Percentiles rank a stretch among this genome's conserved stretches.
Evolutionary conservation across 1,140 invertebrate genomes (phyloP).

Genomic region (Armadillidium nasatum): DNA sequence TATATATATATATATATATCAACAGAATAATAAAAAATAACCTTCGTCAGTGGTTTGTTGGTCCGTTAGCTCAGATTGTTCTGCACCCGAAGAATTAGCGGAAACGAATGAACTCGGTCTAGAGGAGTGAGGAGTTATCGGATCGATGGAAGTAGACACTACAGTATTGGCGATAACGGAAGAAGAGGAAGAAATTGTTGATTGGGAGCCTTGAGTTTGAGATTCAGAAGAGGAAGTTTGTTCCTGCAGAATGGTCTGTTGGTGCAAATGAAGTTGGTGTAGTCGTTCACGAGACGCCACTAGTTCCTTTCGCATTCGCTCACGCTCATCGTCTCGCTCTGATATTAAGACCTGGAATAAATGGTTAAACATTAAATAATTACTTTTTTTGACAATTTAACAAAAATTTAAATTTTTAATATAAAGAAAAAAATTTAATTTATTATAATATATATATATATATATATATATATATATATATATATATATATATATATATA

Average conservation of each 20-base stretch:
- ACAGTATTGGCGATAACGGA: not conserved
- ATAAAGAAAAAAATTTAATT: not conserved
- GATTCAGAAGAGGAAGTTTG: conserved; percentile 16
- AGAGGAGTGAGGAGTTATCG: conserved; percentile 32
- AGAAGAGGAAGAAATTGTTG: conserved; percentile 24
- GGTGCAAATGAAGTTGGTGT: conserved; percentile 52
- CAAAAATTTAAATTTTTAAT: not conserved
- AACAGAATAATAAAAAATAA: not conserved
- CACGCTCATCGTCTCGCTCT: conserved; percentile 68
- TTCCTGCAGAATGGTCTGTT: conserved; percentile 20
- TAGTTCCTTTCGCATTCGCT: conserved; percentile 65
- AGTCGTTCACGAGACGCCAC: conserved; percentile 65
- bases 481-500: too few relatives aligned
- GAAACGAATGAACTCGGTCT: conserved; percentile 38
- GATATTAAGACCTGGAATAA: conserved; percentile 62
- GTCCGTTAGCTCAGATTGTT: conserved; percentile 35
- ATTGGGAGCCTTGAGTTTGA: conserved; percentile 6
- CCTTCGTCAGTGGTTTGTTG: conserved; percentile 40
- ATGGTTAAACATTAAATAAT: not conserved
- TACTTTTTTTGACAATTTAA: not conserved
- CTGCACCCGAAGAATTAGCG: conserved; percentile 30
- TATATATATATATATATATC: not conserved
- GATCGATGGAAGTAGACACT: conserved; percentile 12
- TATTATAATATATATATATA: not conserved
- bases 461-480: not conserved